These are phyloP conservation scores for Mythimna lalbum DNA, from an alignment of 2,888 invertebrate species.

Conservation along the genomic window DNA sequence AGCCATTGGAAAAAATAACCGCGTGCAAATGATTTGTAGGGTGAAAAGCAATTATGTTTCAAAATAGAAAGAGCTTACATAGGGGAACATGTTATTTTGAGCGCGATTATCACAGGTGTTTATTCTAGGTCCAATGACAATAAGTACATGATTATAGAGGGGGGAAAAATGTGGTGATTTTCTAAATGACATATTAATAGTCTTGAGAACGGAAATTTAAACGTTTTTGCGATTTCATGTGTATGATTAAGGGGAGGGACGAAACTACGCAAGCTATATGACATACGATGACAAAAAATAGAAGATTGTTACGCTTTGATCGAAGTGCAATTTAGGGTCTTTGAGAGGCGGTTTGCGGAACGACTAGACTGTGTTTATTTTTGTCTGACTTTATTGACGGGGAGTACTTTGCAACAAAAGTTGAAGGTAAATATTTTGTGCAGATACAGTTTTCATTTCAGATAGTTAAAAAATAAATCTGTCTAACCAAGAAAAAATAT, in stretches of 20 bases:
- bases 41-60: slow-evolving; percentile 54
- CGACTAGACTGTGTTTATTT: slow-evolving; percentile 21
- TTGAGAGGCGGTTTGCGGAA: slow-evolving; percentile 21
- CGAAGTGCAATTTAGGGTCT: slow-evolving; percentile 27
- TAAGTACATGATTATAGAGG: slow-evolving; percentile 49
- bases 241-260: slow-evolving; percentile 21
- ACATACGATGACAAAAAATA: slow-evolving; percentile 26
- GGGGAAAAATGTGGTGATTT: slow-evolving; percentile 47
- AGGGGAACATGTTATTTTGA: slow-evolving; percentile 37
- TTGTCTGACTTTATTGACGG: slow-evolving; percentile 24
- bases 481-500: too few relatives aligned
- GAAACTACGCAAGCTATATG: slow-evolving; percentile 1
- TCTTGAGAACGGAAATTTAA: slow-evolving; percentile 51
- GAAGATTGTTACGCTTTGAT: slow-evolving; percentile 37
- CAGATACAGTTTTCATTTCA: not conserved
- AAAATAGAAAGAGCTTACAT: slow-evolving; percentile 50
- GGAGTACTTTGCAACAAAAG: slow-evolving; percentile 2
- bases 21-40: slow-evolving; percentile 59
- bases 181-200: slow-evolving; percentile 61
- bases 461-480: too few relatives aligned
- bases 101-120: slow-evolving; percentile 57
- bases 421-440: not conserved
- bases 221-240: slow-evolving; percentile 49
- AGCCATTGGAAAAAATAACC: slow-evolving; percentile 54
- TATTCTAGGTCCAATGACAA: slow-evolving; percentile 48